phyloP scores from a whole-genome alignment of 2,113 vertebrate genomes.

The Scophthalmus maximus region DNA sequence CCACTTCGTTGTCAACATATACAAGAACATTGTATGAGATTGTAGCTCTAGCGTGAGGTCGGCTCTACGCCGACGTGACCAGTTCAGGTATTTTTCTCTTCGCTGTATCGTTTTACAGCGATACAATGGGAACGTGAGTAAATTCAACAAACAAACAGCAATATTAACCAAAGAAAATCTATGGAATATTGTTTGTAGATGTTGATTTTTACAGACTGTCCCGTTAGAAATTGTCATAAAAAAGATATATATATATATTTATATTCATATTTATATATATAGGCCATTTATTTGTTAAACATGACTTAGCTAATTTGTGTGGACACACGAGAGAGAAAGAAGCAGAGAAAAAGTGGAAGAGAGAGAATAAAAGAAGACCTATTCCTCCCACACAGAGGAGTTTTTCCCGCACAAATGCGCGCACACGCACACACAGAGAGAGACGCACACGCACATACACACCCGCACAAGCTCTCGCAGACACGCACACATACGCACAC shows the following conservation, averaged over 20 bases:
- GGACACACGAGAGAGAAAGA: slow-evolving; percentile 72
- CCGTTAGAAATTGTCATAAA: slow-evolving; percentile 80
- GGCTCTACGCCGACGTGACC: slow-evolving; percentile 43
- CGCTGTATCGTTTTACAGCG: slow-evolving; percentile 56
- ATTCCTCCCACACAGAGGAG: slow-evolving; percentile 64
- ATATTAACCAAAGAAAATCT: slow-evolving; percentile 65
- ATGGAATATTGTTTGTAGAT: slow-evolving; percentile 71
- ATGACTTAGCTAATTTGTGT: slow-evolving; percentile 72
- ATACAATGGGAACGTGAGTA: slow-evolving; percentile 68
- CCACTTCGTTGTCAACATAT: slow-evolving; percentile 34
- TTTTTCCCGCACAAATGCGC: slow-evolving; percentile 45
- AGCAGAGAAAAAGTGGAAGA: slow-evolving; percentile 72
- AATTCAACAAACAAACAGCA: slow-evolving; percentile 70
- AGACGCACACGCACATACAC: slow-evolving; percentile 15
- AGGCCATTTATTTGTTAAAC: slow-evolving; percentile 76
- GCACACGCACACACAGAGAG: slow-evolving; percentile 22
- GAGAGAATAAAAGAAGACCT: slow-evolving; percentile 74
- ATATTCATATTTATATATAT: slow-evolving; percentile 59
- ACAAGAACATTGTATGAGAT: slow-evolving; percentile 44
- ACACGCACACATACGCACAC: slow-evolving; percentile 34
- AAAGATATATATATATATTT: slow-evolving; percentile 75
- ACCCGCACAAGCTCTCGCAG: slow-evolving; percentile 20
- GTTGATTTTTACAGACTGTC: slow-evolving; percentile 76
- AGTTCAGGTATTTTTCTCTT: slow-evolving; percentile 48
- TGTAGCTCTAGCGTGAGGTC: slow-evolving; percentile 63